Base-by-base conservation (phyloP, 1,140 invertebrate species). In the Eriocheir sinensis region DNA sequence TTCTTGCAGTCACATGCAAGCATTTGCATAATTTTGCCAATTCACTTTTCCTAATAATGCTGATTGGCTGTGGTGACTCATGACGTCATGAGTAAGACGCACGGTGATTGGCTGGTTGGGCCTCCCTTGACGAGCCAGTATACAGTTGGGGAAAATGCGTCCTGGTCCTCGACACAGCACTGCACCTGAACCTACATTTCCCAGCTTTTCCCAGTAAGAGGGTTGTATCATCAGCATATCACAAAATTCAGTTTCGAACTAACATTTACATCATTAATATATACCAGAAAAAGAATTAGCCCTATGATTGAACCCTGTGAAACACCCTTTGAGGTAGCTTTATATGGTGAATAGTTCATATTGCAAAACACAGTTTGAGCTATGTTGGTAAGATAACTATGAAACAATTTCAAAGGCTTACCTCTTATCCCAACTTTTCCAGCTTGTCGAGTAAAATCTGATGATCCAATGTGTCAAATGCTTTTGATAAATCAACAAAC, bases 391-490 rank as follows among this genome's bases (percentile, higher is more conserved):
- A 89, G 8, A 30, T 89, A 89, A 44, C n/a, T 89, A 1, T 44
- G 40, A 44, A 89, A 89, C 30, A 89, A 44, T 27, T 41, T 36
- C 9, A 89, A 27, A 27, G 34, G 86, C 41, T 41, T 27, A 40
- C 86, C 38, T 89, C 40, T 89, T n/a, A 89, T 89, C 36, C 21
- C 53, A 89, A 15, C 12, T 44, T 8, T 89, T 89, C 17, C 27
- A 41, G n/a, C 41, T 3, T 89, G 38, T 89, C 40, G 41, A 89
- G 8, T 41, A 41, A 44, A 12, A 89, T 83, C n/a, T 83, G 8
- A 83, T 83, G 81, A 34, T 83, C n/a, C 81, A 83, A 83, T 27
- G 81, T 30, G 27, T 89, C 86, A 89, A 89, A 89, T 3, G 86
- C 86, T 41, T 89, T 89, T 0, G 86, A 89, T 40, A 89, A 44